Conservation (phyloP, 2,888 invertebrate species). For the Loripinus fragilis region DNA sequence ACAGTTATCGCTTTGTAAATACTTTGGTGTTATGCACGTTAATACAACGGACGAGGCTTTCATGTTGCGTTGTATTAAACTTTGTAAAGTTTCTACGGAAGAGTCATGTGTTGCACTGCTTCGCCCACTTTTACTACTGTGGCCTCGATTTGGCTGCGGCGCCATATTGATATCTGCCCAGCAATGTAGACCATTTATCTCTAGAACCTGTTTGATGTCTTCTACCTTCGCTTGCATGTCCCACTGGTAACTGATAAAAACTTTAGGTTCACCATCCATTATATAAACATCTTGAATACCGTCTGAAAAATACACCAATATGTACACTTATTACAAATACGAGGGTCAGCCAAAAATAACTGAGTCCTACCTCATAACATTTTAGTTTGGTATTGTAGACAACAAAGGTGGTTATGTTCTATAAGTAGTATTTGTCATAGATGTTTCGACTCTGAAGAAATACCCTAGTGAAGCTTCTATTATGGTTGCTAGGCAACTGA, state of each 20-base stretch:
- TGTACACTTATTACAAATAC: too few relatives aligned
- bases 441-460: too few relatives aligned
- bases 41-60: conserved; percentile 76
- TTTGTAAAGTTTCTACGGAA: conserved; percentile 71
- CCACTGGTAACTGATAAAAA: conserved; percentile 82
- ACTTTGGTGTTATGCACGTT: conserved; percentile 81
- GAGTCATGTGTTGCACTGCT: conserved; percentile 66
- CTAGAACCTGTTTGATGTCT: conserved; percentile 76
- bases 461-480: too few relatives aligned
- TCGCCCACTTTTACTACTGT: conserved; percentile 75
- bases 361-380: too few relatives aligned
- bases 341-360: too few relatives aligned
- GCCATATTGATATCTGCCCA: conserved; percentile 80
- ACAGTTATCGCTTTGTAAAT: conserved; percentile 82
- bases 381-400: too few relatives aligned
- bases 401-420: too few relatives aligned
- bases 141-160: conserved; percentile 69
- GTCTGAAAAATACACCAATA: too few relatives aligned
- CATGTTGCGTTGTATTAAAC: conserved; percentile 80
- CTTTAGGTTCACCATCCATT: conserved; percentile 69
- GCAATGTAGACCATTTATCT: conserved; percentile 74
- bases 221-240: conserved; percentile 81
- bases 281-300: conserved; percentile 49
- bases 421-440: too few relatives aligned
- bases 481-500: too few relatives aligned